Conservation (phyloP, 2,888 invertebrate genomes). For the Andrena dorsata region DNA sequence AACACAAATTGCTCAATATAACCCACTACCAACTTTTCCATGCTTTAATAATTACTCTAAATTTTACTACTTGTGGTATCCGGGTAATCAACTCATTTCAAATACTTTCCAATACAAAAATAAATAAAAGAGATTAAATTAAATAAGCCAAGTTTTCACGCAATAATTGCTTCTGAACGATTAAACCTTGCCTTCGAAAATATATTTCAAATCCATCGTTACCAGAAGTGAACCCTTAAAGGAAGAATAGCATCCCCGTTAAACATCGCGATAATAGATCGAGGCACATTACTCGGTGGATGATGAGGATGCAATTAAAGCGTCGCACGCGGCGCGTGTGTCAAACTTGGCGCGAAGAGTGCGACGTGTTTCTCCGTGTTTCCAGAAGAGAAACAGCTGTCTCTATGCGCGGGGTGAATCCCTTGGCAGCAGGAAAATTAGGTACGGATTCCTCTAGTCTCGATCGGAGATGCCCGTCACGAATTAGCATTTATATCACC, state of each 20-base stretch:
- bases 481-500: slow-evolving; percentile 80
- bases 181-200: too few species aligned
- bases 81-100: too few species aligned
- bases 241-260: neutral
- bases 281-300: slow-evolving; percentile 30
- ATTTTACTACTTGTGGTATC: too few species aligned
- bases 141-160: too few species aligned
- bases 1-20: too few species aligned
- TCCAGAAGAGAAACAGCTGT: slow-evolving; percentile 64
- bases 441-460: slow-evolving; percentile 72
- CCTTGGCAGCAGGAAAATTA: slow-evolving; percentile 76
- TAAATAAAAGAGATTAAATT: too few species aligned
- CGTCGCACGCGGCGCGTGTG: slow-evolving; percentile 47
- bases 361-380: slow-evolving; percentile 60
- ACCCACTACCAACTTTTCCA: too few species aligned
- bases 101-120: too few species aligned
- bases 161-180: too few species aligned
- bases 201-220: too few species aligned
- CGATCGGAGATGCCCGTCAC: slow-evolving; percentile 76
- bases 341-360: slow-evolving; percentile 65
- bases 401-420: slow-evolving; percentile 60
- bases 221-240: too few species aligned
- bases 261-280: slow-evolving; percentile 20
- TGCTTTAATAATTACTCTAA: too few species aligned
- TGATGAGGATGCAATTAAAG: slow-evolving; percentile 60